Percentiles rank a stretch among this genome's conserved stretches.
These are phyloP conservation scores for Urosaurus nigricauda DNA, from an alignment of 2,797 vertebrate species.

Conservation along the genomic window DNA sequence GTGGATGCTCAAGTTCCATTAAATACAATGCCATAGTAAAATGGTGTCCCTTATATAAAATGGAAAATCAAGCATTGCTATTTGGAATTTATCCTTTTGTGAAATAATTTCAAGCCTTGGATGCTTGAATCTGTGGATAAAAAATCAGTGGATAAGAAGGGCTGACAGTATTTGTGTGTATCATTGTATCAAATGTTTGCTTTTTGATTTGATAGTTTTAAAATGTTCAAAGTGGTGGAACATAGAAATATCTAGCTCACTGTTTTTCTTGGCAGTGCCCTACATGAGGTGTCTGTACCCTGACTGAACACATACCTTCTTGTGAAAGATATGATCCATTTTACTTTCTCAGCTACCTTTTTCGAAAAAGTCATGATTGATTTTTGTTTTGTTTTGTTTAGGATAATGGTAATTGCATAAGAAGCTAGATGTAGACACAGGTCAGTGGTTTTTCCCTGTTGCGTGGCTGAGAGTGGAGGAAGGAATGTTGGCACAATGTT, in stretches of 20 bases:
- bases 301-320: neutral
- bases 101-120: no score
- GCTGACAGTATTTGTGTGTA: no score
- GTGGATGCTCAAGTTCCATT: no score
- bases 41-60: no score
- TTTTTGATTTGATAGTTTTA: neutral
- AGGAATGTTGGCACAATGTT: conserved; percentile 60
- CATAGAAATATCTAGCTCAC: neutral
- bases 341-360: neutral
- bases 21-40: no score
- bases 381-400: no score
- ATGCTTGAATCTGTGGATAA: no score
- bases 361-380: conserved; percentile 55
- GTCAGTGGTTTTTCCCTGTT: conserved; percentile 50
- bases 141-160: no score
- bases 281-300: neutral
- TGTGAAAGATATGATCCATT: neutral
- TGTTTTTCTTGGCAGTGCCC: neutral
- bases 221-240: neutral
- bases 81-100: no score
- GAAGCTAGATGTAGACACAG: conserved; percentile 52
- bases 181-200: neutral
- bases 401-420: conserved; percentile 48
- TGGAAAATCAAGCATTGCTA: no score
- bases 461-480: conserved; percentile 61